Evolutionary conservation across 2,888 invertebrate genomes (phyloP), one percentile per base, ranked within the genome.

Genomic region (Epirrhoe tristata): DNA sequence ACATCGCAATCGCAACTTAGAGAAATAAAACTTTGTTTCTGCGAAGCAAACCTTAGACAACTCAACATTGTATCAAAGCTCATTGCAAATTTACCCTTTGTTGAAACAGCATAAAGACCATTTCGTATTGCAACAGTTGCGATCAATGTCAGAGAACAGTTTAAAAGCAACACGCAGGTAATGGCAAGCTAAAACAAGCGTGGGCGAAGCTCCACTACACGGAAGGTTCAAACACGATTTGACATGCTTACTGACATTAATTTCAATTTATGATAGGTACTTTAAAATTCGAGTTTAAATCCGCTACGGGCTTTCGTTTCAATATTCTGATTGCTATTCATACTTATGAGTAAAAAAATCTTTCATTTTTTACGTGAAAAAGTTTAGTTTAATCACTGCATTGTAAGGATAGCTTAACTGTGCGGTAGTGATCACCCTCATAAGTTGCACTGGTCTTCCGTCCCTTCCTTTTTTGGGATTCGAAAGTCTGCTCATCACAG

Each of bases 141-240:
- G 50, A 55, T 63, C 74, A 78, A 79, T 77, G 77, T 68, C 77
- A 77, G 74, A 76, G 60, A 78, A 81, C 74, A 66, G 74, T 77
- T 77, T 80, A 79, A 81, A 82, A 79, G 80, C 75, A 76, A 79
- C 81, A 81, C 78, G 80, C 81, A 83, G 84, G 84, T 86, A 83
- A 85, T 84, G 79, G 83, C 75, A 74, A 76, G 78, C 24, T 74
- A 66, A 77, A 80, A 78, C 67, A 73, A 77, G 80, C 80, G 89
- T 89, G 84, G 88, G 89, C 79, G 86, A 81, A 73, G 66, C 53
- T 69, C 52, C 71, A 70, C 63, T 74, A 74, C 69, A 79, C 81
- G 77, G 82, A 83, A 83, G 80, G 78, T 77, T 79, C 74, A 76
- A 79, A 79, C 77, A 75, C 73, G 72, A 82, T 81, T 82, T 75